Conservation (phyloP, 1,140 invertebrate genomes). For the Eumeta japonica region DNA sequence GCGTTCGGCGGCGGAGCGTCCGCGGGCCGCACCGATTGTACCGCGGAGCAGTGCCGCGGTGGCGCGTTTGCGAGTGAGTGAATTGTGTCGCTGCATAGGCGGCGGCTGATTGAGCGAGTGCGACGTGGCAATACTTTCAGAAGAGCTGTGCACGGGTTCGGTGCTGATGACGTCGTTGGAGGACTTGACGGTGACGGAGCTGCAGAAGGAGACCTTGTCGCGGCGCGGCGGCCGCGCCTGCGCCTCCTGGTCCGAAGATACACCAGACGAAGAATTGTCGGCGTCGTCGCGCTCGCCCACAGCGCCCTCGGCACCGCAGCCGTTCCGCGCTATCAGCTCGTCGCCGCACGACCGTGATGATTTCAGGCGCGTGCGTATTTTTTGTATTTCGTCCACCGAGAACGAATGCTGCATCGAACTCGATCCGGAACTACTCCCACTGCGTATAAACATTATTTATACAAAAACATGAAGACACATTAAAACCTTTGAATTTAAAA, state of each 20-base stretch:
- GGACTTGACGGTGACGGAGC: constrained; percentile 52
- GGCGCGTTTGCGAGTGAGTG: constrained; percentile 59
- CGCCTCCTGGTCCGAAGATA: constrained; percentile 80
- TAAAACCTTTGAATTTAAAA: too few species aligned
- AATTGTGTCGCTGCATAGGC: constrained; percentile 60
- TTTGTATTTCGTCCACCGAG: constrained; percentile 85
- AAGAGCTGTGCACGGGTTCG: constrained; percentile 50
- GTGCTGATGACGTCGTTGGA: constrained; percentile 56
- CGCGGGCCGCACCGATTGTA: constrained; percentile 8
- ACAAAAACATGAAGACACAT: not conserved
- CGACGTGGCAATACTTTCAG: constrained; percentile 35
- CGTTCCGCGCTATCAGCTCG: too few species aligned
- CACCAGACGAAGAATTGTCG: constrained; percentile 83
- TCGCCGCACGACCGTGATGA: constrained; percentile 82
- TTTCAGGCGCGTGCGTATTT: constrained; percentile 78
- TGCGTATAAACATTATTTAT: constrained; percentile 27
- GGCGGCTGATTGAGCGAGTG: too few species aligned
- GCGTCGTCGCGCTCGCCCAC: constrained; percentile 68
- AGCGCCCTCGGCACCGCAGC: constrained; percentile 75
- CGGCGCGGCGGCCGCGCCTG: constrained; percentile 29
- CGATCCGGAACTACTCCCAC: constrained; percentile 69
- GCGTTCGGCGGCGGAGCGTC: constrained; percentile 49
- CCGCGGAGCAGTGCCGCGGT: constrained; percentile 50
- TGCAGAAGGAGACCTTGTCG: constrained; percentile 56
- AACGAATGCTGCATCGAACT: constrained; percentile 79